A percentile compares a stretch with the other conserved stretches of the same genome.
phyloP scores from a whole-genome alignment of 2,113 vertebrate genomes.

The Brachyistius frenatus region DNA sequence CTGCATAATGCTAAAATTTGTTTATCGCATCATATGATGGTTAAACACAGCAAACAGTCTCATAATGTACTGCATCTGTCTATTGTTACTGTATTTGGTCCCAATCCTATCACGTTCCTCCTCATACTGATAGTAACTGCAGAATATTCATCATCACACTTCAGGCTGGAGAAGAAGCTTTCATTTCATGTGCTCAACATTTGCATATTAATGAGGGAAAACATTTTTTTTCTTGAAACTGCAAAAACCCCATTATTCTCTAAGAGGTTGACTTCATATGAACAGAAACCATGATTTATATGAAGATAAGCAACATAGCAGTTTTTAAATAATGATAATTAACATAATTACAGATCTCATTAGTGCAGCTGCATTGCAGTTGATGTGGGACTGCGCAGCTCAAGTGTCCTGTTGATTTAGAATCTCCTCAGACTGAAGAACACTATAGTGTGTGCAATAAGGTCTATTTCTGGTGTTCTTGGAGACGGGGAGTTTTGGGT shows the following conservation, averaged over 20 bases:
- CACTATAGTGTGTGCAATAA: neutral
- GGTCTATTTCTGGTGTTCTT: neutral
- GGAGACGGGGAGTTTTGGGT: neutral
- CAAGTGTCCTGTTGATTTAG: constrained; percentile 3
- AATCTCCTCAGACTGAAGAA: neutral
- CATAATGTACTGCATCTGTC: no score
- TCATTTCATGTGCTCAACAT: constrained; percentile 36
- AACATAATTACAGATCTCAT: constrained; percentile 32
- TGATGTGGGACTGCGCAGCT: constrained; percentile 34
- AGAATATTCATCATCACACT: constrained; percentile 35
- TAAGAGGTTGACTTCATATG: constrained; percentile 25
- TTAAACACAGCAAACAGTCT: no score
- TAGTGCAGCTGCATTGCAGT: constrained; percentile 1
- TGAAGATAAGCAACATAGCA: constrained; percentile 26
- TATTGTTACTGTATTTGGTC: neutral
- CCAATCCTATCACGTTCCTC: neutral
- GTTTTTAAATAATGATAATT: constrained; percentile 50
- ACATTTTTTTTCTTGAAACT: constrained; percentile 13
- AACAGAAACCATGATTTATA: constrained; percentile 46
- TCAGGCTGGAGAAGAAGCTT: constrained; percentile 22
- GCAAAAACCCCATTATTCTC: constrained; percentile 27
- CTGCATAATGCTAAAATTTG: no score
- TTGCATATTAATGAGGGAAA: constrained; percentile 61
- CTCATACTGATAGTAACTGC: neutral
- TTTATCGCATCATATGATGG: no score